Conservation (phyloP, 2,888 invertebrate species). For the Blastobasis lacticolella region DNA sequence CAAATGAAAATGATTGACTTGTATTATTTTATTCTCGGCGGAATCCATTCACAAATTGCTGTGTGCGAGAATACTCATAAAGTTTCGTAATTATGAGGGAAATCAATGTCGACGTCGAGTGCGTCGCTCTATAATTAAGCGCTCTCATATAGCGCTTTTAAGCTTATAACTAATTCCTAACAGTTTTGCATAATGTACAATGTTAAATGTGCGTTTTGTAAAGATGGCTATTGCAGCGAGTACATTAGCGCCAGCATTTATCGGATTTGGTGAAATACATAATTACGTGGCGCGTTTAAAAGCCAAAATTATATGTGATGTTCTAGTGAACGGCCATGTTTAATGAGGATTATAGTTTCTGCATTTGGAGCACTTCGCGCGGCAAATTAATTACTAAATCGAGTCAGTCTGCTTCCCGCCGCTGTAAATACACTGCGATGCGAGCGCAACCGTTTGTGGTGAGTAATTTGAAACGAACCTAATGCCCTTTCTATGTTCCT, state of each 20-base stretch:
- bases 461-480: conserved; percentile 6
- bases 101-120: too few species aligned
- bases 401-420: conserved; percentile 44
- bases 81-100: too few species aligned
- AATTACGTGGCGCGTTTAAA: conserved; percentile 60
- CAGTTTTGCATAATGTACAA: neutral
- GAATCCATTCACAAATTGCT: conserved; percentile 48
- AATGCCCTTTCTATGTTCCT: neutral
- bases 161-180: too few species aligned
- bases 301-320: conserved; percentile 67
- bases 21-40: conserved; percentile 51
- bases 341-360: conserved; percentile 72
- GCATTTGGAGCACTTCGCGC: conserved; percentile 68
- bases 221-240: too few species aligned
- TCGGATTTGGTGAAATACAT: conserved; percentile 46
- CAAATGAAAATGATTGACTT: conserved; percentile 65
- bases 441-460: conserved; percentile 8
- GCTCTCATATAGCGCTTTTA: too few species aligned
- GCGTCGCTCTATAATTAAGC: too few species aligned
- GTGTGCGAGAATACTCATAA: conserved; percentile 9
- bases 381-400: conserved; percentile 72
- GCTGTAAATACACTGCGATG: conserved; percentile 37
- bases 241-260: conserved; percentile 8
- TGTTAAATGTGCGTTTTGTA: neutral
- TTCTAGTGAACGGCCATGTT: conserved; percentile 63